Evolutionary conservation across 1,140 invertebrate genomes (phyloP), one percentile per base, ranked within the genome.

Genomic region (Halyomorpha halys): DNA sequence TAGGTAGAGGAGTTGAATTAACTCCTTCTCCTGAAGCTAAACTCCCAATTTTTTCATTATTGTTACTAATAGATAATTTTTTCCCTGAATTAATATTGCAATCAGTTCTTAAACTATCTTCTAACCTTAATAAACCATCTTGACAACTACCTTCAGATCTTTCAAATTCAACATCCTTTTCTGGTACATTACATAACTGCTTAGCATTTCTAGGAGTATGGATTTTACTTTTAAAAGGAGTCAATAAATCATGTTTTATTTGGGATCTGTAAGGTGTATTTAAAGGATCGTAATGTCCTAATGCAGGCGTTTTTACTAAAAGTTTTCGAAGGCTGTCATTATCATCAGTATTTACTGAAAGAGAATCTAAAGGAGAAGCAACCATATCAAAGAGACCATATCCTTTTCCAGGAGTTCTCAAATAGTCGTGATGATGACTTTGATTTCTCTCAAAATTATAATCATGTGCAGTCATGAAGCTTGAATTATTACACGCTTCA

Each of bases 391-490:
- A 30, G 6, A 53, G 23, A 34, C 23, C 44, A 27, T 53, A 54
- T 51, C 51, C 51, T 45, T 53, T 63, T 30, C 62, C 25, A 27
- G 62, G 62, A 27, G 62, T 63, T 54, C 54, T 63, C 6, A 34
- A 30, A 54, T 53, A 63, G 15, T 63, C 62, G 15, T 54, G 39
- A 30, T 30, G 27, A n/a, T 53, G 13, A 16, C 25, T 30, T 34
- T 27, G 21, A 18, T 54, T 63, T 5, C 6, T 53, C 19, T 63
- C 62, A 27, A 27, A 23, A 39, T 51, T 49, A 49, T 62, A n/a
- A 51, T 63, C 62, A 54, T 63, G 49, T 2, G 47, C 45, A 3
- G 62, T 63, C 62, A 63, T 63, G 49, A 63, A 63, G 30, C 47
- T 53, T 1, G 45, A 51, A 54, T 63, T 51, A 51, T 51, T 53